Conservation (phyloP, 1,140 invertebrate genomes). For the Colletes latitarsis region DNA sequence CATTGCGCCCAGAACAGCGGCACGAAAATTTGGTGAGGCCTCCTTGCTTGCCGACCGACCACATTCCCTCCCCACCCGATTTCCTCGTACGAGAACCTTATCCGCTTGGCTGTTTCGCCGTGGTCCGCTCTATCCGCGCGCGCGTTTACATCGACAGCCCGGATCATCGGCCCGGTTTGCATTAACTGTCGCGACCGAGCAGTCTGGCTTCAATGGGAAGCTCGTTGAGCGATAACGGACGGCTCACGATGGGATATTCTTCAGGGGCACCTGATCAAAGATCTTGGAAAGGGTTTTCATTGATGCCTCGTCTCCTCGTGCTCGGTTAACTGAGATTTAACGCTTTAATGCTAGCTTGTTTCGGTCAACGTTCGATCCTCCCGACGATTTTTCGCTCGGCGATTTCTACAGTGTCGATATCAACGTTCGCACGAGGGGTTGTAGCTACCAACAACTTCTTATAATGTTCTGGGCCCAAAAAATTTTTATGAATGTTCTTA, state of each 20-base stretch:
- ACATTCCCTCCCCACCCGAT: constrained; percentile 77
- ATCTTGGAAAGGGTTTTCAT: neutral
- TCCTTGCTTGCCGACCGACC: constrained; percentile 73
- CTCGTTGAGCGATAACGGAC: constrained; percentile 20
- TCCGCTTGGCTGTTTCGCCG: constrained; percentile 61
- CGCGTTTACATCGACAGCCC: constrained; percentile 60
- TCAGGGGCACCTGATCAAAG: neutral
- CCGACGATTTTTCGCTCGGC: too few species aligned
- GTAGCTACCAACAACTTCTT: too few species aligned
- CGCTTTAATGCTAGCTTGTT: too few species aligned
- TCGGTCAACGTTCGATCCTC: too few species aligned
- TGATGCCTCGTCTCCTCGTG: neutral
- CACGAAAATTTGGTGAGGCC: constrained; percentile 77
- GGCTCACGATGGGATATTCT: neutral
- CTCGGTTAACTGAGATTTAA: too few species aligned
- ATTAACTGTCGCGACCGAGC: constrained; percentile 31
- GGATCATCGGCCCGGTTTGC: constrained; percentile 55
- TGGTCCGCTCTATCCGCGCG: constrained; percentile 59
- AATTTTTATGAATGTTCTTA: too few species aligned
- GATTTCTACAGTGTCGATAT: too few species aligned
- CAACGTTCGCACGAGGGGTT: too few species aligned
- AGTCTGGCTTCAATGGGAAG: constrained; percentile 26
- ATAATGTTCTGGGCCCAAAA: too few species aligned
- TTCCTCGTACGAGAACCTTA: constrained; percentile 69
- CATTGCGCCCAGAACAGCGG: constrained; percentile 65